Conservation (phyloP, 2,113 vertebrate genomes). For the Plecotus auritus region DNA sequence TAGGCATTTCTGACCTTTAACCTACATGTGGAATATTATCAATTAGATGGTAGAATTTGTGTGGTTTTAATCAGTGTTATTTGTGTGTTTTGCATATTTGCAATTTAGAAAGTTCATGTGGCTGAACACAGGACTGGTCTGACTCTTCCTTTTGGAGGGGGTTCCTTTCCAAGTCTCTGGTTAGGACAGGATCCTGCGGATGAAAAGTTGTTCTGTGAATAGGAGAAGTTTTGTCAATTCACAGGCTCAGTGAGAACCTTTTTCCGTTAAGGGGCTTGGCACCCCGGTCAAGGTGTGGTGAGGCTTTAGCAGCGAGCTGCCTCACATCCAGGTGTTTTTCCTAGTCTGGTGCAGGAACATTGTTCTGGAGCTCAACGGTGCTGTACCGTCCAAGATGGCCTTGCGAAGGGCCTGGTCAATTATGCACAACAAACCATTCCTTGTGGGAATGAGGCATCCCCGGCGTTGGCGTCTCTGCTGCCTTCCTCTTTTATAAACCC, state of each 20-base stretch:
- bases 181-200: not conserved
- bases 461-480: not conserved
- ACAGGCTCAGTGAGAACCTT: not conserved
- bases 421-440: not conserved
- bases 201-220: not conserved
- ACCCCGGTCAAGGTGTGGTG: not conserved
- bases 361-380: not conserved
- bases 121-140: not conserved
- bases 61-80: slow-evolving; percentile 3
- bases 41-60: not conserved
- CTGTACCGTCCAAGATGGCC: not conserved
- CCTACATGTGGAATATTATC: slow-evolving; percentile 18
- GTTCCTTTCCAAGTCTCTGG: not conserved
- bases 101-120: not conserved
- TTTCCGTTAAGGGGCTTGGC: not conserved
- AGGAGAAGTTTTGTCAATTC: not conserved
- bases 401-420: not conserved
- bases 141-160: not conserved
- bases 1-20: slow-evolving; percentile 38
- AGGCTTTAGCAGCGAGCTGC: not conserved
- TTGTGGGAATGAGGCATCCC: slow-evolving; percentile 23
- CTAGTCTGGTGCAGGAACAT: not conserved
- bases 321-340: not conserved
- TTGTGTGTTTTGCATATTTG: slow-evolving; percentile 36
- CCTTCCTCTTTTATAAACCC: slow-evolving; percentile 10